Evolutionary conservation across 2,113 vertebrate genomes (phyloP), one percentile per base, ranked within the genome.

Genomic region (Saguinus midas): DNA sequence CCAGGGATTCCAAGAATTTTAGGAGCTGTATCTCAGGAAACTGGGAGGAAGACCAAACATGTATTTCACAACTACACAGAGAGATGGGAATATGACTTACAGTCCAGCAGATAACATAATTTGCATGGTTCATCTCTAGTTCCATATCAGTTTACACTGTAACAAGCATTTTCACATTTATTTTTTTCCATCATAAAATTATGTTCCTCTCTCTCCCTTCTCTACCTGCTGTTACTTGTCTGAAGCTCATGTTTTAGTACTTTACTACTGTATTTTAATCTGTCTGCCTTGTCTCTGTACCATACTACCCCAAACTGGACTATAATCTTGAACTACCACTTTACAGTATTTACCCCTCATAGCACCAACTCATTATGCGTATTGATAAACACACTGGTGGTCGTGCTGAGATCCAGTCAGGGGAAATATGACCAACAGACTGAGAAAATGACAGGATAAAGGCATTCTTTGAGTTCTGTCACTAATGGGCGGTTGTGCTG

Each of bases 241-340:
- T 35, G 75, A 92, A 91, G 4, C 6, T 88, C 37, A 84, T 91
- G 64, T 72, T 94, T 92, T 82, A 94, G 40, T 96, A 86, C 8
- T 86, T 70, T 72, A 43, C 61, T 58, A n/a, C 37, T 87, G 4
- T 55, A 52, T 94, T 81, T 92, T 76, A 55, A 61, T 82, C 32
- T 20, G 17, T 35, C 16, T 90, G 29, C 52, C 40, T 93, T 91
- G 21, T 82, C 66, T 87, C 50, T 89, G 35, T n/a, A 58, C 40
- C 13, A 17, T 35, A 58, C 12, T 45, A 93, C 35, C n/a, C 78
- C 37, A 95, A 50, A 73, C 13, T 25, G 35, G 32, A 88, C 43
- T 88, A 61, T 23, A 57, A 66, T 78, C 50, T 83, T 76, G 11
- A 48, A 84, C 25, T 52, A 70, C 50, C 55, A 55, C 45, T 14